Conservation (phyloP, 2,113 vertebrate genomes). For the Scortum barcoo region DNA sequence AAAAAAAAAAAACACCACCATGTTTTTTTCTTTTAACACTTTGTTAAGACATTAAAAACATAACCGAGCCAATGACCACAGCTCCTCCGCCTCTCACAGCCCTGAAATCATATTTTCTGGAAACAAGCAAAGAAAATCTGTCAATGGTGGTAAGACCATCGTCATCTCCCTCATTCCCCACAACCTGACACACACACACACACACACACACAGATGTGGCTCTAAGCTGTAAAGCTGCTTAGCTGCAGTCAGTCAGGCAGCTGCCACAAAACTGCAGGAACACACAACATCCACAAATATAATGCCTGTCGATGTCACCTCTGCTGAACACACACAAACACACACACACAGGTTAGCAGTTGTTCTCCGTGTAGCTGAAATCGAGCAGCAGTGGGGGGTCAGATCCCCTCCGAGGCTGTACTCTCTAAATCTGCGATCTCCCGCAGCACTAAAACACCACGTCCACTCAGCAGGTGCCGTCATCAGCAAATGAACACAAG, state of each 20-base stretch:
- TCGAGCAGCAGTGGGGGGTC: not conserved
- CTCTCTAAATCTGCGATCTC: conserved; percentile 23
- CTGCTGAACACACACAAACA: not conserved
- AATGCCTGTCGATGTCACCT: conserved; percentile 31
- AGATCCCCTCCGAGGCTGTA: conserved; percentile 6
- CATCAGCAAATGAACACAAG: conserved; percentile 15
- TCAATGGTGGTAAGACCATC: not conserved
- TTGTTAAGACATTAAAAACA: not conserved
- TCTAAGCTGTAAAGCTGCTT: conserved; percentile 76
- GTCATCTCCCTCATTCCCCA: not conserved
- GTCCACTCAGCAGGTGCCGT: conserved; percentile 9
- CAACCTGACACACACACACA: conserved; percentile 5
- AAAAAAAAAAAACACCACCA: not conserved
- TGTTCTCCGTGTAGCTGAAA: not conserved
- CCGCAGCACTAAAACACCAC: not conserved
- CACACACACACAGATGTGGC: conserved; percentile 24
- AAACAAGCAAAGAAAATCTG: conserved; percentile 28
- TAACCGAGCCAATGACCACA: not conserved
- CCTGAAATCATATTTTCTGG: not conserved
- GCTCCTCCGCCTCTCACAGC: not conserved
- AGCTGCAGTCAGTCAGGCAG: conserved; percentile 52
- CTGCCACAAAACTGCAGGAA: conserved; percentile 25
- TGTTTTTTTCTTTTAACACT: not conserved
- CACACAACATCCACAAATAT: conserved; percentile 21
- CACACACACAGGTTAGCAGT: conserved; percentile 15